Percentiles rank a stretch among this genome's conserved stretches.
Evolutionary conservation across 2,113 vertebrate species (phyloP).

Genomic region (Neolamprologus toae): DNA sequence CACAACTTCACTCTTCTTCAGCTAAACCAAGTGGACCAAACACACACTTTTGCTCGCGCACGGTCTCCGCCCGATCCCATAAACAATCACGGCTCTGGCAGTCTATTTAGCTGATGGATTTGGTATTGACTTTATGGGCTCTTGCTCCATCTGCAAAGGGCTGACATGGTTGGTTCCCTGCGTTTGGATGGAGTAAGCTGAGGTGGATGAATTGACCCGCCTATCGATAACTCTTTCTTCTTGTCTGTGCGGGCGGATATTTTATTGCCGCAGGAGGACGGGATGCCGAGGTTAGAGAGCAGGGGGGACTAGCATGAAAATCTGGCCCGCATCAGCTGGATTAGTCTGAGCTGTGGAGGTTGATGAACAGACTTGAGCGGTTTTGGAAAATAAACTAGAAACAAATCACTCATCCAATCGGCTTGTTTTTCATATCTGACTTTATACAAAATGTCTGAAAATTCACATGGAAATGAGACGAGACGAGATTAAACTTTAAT

Average conservation of each 20-base stretch:
- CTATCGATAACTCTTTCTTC: slow-evolving; percentile 50
- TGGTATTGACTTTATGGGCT: slow-evolving; percentile 58
- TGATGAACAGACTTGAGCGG: background rate
- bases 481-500: slow-evolving; percentile 1
- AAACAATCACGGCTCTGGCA: slow-evolving; percentile 46
- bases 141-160: slow-evolving; percentile 42
- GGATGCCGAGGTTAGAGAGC: slow-evolving; percentile 18
- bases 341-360: background rate
- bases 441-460: background rate
- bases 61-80: background rate
- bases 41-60: background rate
- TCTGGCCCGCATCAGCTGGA: background rate
- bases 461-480: background rate
- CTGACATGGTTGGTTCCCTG: slow-evolving; percentile 55
- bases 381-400: background rate
- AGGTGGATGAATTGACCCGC: slow-evolving; percentile 45
- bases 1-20: background rate
- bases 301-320: background rate
- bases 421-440: background rate
- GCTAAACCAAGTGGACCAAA: background rate
- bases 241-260: slow-evolving; percentile 12
- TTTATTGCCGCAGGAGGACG: slow-evolving; percentile 12
- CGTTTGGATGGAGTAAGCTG: slow-evolving; percentile 26
- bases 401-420: background rate
- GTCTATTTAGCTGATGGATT: slow-evolving; percentile 62